Base-by-base conservation (phyloP, 1,140 invertebrate genomes). In the Drosophila busckii region DNA sequence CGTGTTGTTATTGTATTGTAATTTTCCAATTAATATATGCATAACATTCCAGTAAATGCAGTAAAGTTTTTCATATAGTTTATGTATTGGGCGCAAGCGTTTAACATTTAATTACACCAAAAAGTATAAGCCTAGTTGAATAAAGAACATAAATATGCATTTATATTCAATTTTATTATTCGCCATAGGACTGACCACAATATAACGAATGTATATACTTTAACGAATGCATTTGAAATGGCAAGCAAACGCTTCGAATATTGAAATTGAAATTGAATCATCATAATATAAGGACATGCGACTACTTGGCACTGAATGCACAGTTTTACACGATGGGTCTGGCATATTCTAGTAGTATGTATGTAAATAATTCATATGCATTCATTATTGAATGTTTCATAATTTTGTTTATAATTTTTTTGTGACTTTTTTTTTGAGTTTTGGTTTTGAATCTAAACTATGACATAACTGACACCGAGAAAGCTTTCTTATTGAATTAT, bases 81-180 rank as follows among this genome's bases (percentile, higher is more conserved):
- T 56, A 52, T 17, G 37, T 69, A 37, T 70, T 70, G 49, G 63
- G 67, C 58, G 49, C 45, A 68, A 71, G 62, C 58, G 44, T 60
- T 78, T 60, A 71, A 80, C 73, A 80, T 64, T 80, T 52, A 80
- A 63, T 71, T 68, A 78, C 71, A 80, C 63, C 67, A 49, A 78
- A 71, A 66, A 60, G 56, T 34, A 60, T 54, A 78, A 71, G 50
- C 64, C 37, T 75, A 68, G 48, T 31, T 58, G 46, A 54, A 37
- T 32, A 41, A 32, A 48, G n/a, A 54, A 29, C 60, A 54, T 49
- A 59, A 29, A 60, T 15, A 54, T 45, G 17, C 41, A 32, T 34
- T 19, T 31, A 15, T 37, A 34, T 69, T 25, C 40, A 44, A 16
- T 41, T 37, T 19, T 44, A 48, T 25, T 19, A 20, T 66, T 46